phyloP scores from a whole-genome alignment of 2,113 vertebrate genomes.

The Catharus minimus region DNA sequence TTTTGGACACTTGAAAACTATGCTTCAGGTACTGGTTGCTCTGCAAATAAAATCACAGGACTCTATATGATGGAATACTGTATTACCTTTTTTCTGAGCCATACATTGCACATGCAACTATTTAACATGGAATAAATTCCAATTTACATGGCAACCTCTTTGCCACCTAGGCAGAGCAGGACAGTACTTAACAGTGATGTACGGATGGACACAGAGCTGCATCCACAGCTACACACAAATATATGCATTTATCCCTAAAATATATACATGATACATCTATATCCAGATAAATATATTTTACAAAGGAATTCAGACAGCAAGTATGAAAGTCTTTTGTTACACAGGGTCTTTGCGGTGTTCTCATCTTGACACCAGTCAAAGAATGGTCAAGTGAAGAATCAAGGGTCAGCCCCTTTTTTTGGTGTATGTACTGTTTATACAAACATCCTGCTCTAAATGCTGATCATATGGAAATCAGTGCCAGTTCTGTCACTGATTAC shows the following conservation, averaged over 20 bases:
- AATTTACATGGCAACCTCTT: background rate
- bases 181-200: fast-evolving
- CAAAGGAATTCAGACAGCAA: background rate
- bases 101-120: background rate
- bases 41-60: background rate
- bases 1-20: background rate
- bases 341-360: background rate
- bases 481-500: background rate
- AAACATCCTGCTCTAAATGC: background rate
- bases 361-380: background rate
- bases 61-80: background rate
- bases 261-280: background rate
- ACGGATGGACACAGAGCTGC: fast-evolving
- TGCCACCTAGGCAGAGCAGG: background rate
- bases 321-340: background rate
- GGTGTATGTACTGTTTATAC: background rate
- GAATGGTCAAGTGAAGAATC: background rate
- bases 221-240: background rate
- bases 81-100: background rate
- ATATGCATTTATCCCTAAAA: fast-evolving
- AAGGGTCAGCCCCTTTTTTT: background rate
- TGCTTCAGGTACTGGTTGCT: background rate
- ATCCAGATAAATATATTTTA: background rate
- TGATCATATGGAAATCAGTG: background rate
- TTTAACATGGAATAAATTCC: background rate